phyloP scores from a whole-genome alignment of 2,113 vertebrate genomes.

The Theristicus caerulescens region DNA sequence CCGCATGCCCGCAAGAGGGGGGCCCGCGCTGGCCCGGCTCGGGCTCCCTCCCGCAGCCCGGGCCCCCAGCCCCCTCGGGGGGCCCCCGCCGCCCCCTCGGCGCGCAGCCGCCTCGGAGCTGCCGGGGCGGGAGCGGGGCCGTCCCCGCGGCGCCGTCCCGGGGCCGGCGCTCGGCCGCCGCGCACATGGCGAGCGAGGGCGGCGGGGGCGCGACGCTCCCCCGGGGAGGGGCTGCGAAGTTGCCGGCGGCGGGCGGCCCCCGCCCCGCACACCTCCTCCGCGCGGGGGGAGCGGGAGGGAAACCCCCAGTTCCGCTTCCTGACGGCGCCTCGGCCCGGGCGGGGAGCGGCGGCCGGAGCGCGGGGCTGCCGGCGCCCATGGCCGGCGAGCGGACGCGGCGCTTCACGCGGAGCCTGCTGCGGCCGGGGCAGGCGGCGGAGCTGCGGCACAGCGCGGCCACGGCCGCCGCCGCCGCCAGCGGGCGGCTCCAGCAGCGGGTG shows the following conservation, averaged over 20 bases:
- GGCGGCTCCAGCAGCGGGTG: constrained; percentile 56
- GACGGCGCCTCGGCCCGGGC: constrained; percentile 19
- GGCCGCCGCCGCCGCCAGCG: constrained; percentile 53
- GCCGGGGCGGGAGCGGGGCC: background rate
- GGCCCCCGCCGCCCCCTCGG: background rate
- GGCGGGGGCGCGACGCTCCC: background rate
- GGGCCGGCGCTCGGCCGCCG: background rate
- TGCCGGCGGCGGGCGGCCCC: background rate
- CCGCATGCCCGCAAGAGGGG: rapidly evolving
- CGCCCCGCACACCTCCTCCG: background rate
- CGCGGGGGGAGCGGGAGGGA: constrained; percentile 37
- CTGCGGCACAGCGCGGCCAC: constrained; percentile 82
- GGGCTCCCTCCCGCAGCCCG: background rate
- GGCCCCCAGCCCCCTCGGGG: background rate
- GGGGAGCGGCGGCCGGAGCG: background rate
- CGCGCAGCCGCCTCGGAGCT: background rate
- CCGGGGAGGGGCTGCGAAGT: background rate
- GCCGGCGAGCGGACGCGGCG: constrained; percentile 83
- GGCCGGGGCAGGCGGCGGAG: constrained; percentile 88
- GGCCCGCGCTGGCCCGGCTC: background rate
- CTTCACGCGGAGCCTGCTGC: constrained; percentile 91
- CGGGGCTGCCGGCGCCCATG: constrained; percentile 48
- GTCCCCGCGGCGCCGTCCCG: background rate
- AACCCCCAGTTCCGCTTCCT: constrained; percentile 76
- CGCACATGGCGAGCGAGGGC: background rate